phyloP scores from a whole-genome alignment of 2,888 invertebrate species.

The Poecilus cupreus region DNA sequence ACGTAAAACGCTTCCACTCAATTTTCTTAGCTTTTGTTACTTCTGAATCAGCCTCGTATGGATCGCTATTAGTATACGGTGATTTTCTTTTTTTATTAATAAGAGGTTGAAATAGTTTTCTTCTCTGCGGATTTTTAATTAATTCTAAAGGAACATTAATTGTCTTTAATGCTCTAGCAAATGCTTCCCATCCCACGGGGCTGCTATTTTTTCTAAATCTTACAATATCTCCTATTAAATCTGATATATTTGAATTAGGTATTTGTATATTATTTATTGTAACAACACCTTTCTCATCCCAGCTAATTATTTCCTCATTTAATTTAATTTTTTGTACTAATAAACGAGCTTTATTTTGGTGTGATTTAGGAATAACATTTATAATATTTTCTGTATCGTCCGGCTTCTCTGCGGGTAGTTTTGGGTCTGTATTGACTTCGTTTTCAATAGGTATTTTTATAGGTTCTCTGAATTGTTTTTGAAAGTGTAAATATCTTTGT shows the following conservation, averaged over 20 bases:
- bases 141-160: slow-evolving; percentile 37
- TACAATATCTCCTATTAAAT: slow-evolving; percentile 31
- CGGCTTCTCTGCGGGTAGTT: neutral
- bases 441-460: slow-evolving; percentile 12
- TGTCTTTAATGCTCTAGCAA: slow-evolving; percentile 12
- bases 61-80: neutral
- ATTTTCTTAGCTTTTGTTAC: too few relatives aligned
- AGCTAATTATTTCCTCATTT: slow-evolving; percentile 1
- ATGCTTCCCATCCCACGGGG: neutral
- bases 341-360: slow-evolving; percentile 2
- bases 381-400: slow-evolving; percentile 9
- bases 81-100: too few relatives aligned
- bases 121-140: too few relatives aligned
- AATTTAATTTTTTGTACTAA: neutral
- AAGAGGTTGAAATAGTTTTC: neutral
- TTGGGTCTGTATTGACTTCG: neutral
- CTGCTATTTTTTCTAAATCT: neutral
- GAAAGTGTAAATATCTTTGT: slow-evolving; percentile 47
- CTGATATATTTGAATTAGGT: slow-evolving; percentile 28
- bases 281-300: slow-evolving; percentile 19
- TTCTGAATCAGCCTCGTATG: neutral
- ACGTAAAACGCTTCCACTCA: neutral
- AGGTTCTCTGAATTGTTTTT: slow-evolving; percentile 22
- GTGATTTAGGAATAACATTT: slow-evolving; percentile 20
- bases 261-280: slow-evolving; percentile 23